phyloP scores from a whole-genome alignment of 2,888 invertebrate genomes.

The Dorcus parallelipipedus region DNA sequence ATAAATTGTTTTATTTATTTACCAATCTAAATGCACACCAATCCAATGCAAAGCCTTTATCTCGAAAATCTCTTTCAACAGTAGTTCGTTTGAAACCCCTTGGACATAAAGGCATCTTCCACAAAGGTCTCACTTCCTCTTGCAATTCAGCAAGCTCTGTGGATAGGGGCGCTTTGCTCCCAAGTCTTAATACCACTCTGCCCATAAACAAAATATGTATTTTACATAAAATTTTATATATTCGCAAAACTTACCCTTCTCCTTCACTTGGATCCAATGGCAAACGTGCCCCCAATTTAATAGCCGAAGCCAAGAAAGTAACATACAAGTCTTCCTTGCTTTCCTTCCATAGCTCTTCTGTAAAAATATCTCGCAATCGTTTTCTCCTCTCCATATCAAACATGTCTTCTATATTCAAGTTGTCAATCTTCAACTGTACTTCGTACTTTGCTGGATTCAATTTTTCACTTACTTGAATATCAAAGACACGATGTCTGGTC shows the following conservation, averaged over 20 bases:
- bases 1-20: constrained; percentile 30
- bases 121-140: constrained; percentile 78
- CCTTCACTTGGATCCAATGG: constrained; percentile 80
- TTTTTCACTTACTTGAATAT: constrained; percentile 64
- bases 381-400: constrained; percentile 70
- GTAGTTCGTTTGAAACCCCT: constrained; percentile 80
- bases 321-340: constrained; percentile 73
- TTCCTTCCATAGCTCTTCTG: constrained; percentile 73
- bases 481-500: constrained; percentile 62
- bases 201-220: constrained; percentile 8
- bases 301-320: constrained; percentile 80
- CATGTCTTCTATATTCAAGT: constrained; percentile 84
- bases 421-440: constrained; percentile 84
- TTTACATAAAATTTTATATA: constrained; percentile 1
- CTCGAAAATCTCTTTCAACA: constrained; percentile 78
- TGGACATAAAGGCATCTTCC: constrained; percentile 74
- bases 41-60: constrained; percentile 74
- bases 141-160: constrained; percentile 64
- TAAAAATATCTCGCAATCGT: constrained; percentile 72
- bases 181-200: constrained; percentile 77
- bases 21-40: constrained; percentile 89
- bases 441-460: constrained; percentile 67
- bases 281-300: constrained; percentile 78
- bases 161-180: constrained; percentile 74
- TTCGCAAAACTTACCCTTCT: constrained; percentile 65